Conservation (phyloP, 1,140 invertebrate species). For the Leptonema lineaticorne region DNA sequence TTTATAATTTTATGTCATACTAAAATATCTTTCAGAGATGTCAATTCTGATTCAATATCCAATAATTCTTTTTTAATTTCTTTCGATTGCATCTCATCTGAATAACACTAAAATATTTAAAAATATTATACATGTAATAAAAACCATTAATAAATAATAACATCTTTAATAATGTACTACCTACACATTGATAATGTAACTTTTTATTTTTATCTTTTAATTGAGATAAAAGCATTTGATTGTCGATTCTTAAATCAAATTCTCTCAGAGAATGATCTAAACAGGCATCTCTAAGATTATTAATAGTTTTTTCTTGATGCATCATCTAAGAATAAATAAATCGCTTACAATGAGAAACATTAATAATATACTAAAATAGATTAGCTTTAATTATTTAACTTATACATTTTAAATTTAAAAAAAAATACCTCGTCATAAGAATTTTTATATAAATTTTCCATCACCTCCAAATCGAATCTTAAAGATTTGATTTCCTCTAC, state of each 20-base stretch:
- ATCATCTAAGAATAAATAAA: slow-evolving; percentile 35
- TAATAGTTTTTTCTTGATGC: slow-evolving; percentile 39
- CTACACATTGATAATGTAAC: slow-evolving; percentile 14
- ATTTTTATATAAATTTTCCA: slow-evolving; percentile 38
- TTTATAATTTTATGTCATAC: slow-evolving; percentile 3
- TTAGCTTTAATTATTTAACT: not conserved
- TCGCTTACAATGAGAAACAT: not conserved
- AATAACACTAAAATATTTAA: not conserved
- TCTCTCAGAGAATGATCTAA: slow-evolving; percentile 24
- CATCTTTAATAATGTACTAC: too few relatives aligned
- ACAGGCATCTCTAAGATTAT: slow-evolving; percentile 34
- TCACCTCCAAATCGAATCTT: slow-evolving; percentile 36
- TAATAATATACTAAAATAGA: not conserved
- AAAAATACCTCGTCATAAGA: slow-evolving; percentile 34
- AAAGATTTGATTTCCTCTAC: slow-evolving; percentile 28
- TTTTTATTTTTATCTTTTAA: slow-evolving; percentile 22
- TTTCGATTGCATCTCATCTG: not conserved
- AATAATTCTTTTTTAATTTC: slow-evolving; percentile 6
- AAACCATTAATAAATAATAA: too few relatives aligned
- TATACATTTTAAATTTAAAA: not conserved
- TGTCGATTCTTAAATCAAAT: slow-evolving; percentile 33
- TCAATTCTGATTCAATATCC: not conserved
- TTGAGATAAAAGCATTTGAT: slow-evolving; percentile 24
- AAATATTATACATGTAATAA: too few relatives aligned
- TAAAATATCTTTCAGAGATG: not conserved